Evolutionary conservation across 1,140 invertebrate genomes (phyloP).

Genomic region (Polypedilum pembai): DNA sequence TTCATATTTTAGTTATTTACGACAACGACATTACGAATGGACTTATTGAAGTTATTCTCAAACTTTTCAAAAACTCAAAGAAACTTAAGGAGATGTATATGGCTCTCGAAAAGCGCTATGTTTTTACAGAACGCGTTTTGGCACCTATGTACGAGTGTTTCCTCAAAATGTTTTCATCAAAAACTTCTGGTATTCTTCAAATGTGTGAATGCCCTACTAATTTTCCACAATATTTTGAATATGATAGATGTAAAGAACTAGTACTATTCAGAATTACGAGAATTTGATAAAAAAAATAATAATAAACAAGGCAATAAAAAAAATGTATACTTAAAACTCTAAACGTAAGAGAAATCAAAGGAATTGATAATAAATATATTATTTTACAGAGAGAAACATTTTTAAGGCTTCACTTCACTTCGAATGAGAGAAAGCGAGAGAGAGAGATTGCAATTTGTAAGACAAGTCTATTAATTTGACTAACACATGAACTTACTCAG

Average conservation of each 20-base stretch:
- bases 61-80: conserved; percentile 53
- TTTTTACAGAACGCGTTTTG: conserved; percentile 71
- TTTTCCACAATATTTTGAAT: conserved; percentile 75
- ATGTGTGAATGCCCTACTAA: conserved; percentile 46
- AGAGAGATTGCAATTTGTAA: neutral
- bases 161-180: conserved; percentile 50
- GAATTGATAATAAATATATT: neutral
- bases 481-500: neutral
- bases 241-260: conserved; percentile 67
- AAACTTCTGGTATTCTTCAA: conserved; percentile 44
- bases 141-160: conserved; percentile 83
- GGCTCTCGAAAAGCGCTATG: conserved; percentile 77
- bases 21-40: conserved; percentile 74
- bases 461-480: too few species aligned
- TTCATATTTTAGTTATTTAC: conserved; percentile 66
- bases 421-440: neutral
- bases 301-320: neutral
- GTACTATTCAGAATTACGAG: conserved; percentile 61
- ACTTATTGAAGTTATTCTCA: conserved; percentile 65
- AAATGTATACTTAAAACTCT: neutral
- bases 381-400: neutral
- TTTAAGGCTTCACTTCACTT: neutral
- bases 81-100: conserved; percentile 57
- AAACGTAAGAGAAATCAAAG: neutral
- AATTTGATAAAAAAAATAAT: conserved; percentile 29